Conservation (phyloP, 2,797 vertebrate genomes). For the Urocyon cinereoargenteus region DNA sequence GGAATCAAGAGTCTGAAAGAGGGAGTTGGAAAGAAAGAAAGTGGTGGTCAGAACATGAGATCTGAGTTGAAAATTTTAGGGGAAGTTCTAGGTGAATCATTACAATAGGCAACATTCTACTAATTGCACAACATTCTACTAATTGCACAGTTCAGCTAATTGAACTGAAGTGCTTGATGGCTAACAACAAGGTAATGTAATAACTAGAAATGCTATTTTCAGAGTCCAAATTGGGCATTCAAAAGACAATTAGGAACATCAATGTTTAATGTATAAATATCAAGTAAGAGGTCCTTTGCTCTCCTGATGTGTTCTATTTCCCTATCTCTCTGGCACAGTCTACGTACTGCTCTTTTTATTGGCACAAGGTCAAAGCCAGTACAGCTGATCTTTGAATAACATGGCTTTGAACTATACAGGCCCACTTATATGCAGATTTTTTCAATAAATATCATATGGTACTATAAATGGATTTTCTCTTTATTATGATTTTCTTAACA, state of each 20-base stretch:
- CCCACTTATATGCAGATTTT: background rate
- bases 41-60: background rate
- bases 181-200: constrained; percentile 19
- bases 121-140: constrained; percentile 34
- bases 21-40: background rate
- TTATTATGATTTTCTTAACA: background rate
- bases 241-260: constrained; percentile 4
- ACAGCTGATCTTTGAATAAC: background rate
- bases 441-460: background rate
- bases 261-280: constrained; percentile 27
- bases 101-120: background rate
- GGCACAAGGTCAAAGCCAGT: background rate
- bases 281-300: constrained; percentile 6
- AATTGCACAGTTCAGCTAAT: constrained; percentile 33
- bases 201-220: constrained; percentile 24
- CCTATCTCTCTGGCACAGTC: background rate
- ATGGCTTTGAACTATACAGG: background rate
- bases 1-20: background rate
- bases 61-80: constrained; percentile 32
- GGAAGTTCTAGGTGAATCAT: constrained; percentile 39
- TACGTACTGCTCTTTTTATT: constrained; percentile 2
- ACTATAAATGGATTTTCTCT: background rate
- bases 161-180: constrained; percentile 50
- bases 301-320: background rate
- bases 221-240: background rate